Percentiles rank a stretch among this genome's conserved stretches.
Conservation (phyloP, 2,888 invertebrate genomes). For the Mesorhabditis sp. region DNA sequence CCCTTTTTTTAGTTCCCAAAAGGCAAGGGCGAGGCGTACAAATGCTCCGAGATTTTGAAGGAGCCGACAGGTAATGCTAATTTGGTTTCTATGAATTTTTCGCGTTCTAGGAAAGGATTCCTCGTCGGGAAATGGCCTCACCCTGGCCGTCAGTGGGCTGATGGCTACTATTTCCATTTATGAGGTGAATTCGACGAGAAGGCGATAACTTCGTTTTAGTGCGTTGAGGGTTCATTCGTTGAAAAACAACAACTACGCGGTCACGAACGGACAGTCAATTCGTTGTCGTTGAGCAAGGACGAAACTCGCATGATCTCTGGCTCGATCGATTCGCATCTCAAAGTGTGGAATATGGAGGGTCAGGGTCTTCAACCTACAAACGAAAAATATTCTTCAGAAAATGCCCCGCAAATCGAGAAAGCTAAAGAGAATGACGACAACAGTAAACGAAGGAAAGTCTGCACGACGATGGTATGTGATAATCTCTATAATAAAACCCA, state of each 20-base stretch:
- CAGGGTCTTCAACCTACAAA: neutral
- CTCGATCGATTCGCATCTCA: conserved; percentile 62
- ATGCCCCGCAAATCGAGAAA: conserved; percentile 25
- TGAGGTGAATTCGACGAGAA: neutral
- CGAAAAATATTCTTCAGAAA: conserved; percentile 15
- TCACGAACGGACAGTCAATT: conserved; percentile 86
- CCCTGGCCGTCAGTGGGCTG: neutral
- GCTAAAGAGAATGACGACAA: conserved; percentile 28
- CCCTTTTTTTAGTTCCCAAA: conserved; percentile 11
- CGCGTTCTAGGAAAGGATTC: neutral
- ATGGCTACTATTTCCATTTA: neutral
- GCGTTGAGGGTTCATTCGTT: no score
- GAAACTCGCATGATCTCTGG: conserved; percentile 61
- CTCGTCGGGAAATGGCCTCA: conserved; percentile 1
- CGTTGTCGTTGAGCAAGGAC: conserved; percentile 75
- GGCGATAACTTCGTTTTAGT: no score
- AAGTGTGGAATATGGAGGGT: conserved; percentile 60
- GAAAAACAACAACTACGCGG: conserved; percentile 69
- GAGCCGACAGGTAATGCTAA: conserved; percentile 17
- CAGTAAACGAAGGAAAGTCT: conserved; percentile 24
- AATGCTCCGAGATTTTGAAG: conserved; percentile 28
- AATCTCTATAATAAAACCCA: neutral
- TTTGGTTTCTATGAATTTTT: neutral
- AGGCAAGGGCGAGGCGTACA: conserved; percentile 16
- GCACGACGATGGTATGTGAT: conserved; percentile 33